Conservation (phyloP, 2,888 invertebrate species). For the Platycheirus albimanus region DNA sequence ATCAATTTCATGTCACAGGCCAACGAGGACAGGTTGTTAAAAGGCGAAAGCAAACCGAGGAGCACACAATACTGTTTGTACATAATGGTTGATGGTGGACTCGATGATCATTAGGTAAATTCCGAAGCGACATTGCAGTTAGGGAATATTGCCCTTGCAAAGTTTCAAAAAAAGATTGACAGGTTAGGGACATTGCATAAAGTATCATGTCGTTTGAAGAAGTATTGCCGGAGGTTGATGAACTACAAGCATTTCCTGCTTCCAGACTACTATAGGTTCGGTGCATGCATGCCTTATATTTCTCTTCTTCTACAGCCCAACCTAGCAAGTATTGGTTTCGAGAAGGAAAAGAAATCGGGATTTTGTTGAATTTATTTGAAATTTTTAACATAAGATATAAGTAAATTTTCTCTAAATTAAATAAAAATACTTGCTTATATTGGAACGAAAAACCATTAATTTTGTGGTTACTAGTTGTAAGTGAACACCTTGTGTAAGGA, state of each 20-base stretch:
- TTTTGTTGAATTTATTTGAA: no score
- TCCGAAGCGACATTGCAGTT: constrained; percentile 41
- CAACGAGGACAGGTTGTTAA: constrained; percentile 67
- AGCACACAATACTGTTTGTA: not conserved
- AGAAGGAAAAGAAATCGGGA: no score
- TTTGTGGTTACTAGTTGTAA: no score
- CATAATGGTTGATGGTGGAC: constrained; percentile 26
- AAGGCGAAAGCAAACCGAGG: constrained; percentile 51
- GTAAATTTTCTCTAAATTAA: no score
- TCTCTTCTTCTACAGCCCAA: no score
- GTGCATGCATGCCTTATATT: no score
- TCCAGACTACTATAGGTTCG: no score
- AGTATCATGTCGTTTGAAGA: constrained; percentile 18
- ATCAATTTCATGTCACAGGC: constrained; percentile 67
- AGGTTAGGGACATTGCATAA: constrained; percentile 51
- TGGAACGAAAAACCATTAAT: no score
- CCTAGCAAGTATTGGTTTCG: no score
- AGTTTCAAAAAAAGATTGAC: constrained; percentile 46
- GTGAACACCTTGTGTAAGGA: no score
- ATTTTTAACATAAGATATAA: no score
- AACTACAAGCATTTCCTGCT: constrained; percentile 12
- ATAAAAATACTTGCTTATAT: no score
- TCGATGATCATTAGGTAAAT: constrained; percentile 66
- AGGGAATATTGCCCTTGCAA: constrained; percentile 35
- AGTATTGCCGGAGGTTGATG: not conserved